These are phyloP conservation scores for Nyleta sp. DNA, from an alignment of 2,888 invertebrate genomes.

Conservation along the genomic window DNA sequence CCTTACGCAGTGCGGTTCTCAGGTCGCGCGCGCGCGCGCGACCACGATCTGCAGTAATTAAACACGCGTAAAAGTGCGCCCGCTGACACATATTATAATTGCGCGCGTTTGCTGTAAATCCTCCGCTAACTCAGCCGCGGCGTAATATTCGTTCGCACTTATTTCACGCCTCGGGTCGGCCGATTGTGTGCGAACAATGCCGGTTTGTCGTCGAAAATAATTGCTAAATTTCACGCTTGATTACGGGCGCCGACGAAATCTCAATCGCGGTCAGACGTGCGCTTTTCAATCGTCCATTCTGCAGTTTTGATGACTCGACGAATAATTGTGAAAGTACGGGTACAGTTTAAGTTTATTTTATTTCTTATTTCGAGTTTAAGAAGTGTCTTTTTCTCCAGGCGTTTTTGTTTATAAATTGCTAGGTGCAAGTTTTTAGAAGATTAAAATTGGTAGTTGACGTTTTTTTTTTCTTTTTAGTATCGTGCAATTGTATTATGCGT, in stretches of 20 bases:
- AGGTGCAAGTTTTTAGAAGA: too few relatives aligned
- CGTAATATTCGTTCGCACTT: constrained; percentile 47
- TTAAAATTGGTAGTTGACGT: too few relatives aligned
- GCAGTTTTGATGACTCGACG: constrained; percentile 2
- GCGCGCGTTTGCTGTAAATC: constrained; percentile 44
- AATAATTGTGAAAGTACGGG: too few relatives aligned
- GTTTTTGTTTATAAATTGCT: too few relatives aligned
- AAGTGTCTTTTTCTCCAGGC: too few relatives aligned
- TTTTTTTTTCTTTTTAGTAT: too few relatives aligned
- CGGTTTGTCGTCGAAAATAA: constrained; percentile 44
- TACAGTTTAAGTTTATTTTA: too few relatives aligned
- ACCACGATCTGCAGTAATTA: constrained; percentile 56
- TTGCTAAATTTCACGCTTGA: constrained; percentile 56
- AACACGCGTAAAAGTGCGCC: constrained; percentile 41
- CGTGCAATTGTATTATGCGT: too few relatives aligned
- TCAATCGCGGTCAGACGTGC: constrained; percentile 22
- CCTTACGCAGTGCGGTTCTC: constrained; percentile 35
- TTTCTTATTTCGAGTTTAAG: too few relatives aligned
- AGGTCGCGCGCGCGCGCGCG: too few relatives aligned
- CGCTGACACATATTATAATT: constrained; percentile 54
- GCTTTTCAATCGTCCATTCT: constrained; percentile 29
- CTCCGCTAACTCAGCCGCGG: constrained; percentile 11
- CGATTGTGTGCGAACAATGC: constrained; percentile 50
- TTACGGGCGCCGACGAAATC: constrained; percentile 21
- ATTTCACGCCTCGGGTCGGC: constrained; percentile 48